Conservation (phyloP, 92 coral and sea anemone genomes). For the Isaurus tuberculatus region DNA sequence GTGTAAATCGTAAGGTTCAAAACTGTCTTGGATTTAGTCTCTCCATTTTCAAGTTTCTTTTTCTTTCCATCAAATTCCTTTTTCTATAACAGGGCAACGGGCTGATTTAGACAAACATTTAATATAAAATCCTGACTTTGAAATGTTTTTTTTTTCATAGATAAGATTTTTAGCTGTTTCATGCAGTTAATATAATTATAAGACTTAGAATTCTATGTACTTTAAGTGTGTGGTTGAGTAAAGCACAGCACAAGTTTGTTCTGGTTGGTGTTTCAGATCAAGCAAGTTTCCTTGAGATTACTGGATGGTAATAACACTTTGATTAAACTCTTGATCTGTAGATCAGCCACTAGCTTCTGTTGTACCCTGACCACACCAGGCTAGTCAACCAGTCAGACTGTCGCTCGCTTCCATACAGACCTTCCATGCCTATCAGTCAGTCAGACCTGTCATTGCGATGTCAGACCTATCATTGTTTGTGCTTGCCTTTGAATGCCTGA, state of each 20-base stretch:
- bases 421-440: conserved; percentile 42
- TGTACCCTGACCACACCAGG: conserved; percentile 78
- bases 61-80: too few relatives aligned
- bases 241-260: conserved; percentile 10
- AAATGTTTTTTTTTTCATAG: too few relatives aligned
- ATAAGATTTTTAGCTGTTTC: too few relatives aligned
- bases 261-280: conserved; percentile 23
- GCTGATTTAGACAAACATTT: too few relatives aligned
- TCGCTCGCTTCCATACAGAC: conserved; percentile 55
- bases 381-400: conserved; percentile 73
- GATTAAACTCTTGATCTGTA: conserved; percentile 91
- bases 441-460: conserved; percentile 40
- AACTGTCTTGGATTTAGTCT: too few relatives aligned
- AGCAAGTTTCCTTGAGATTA: not conserved
- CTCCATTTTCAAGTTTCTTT: too few relatives aligned
- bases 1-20: too few relatives aligned
- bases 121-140: too few relatives aligned
- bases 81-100: too few relatives aligned
- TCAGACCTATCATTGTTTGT: conserved; percentile 49
- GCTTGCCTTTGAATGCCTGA: conserved; percentile 55
- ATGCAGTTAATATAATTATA: not conserved
- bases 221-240: not conserved
- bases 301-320: conserved; percentile 62
- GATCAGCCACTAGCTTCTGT: conserved; percentile 89
- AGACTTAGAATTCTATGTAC: not conserved